Conservation (phyloP, 2,113 vertebrate genomes). For the Origma solitaria region DNA sequence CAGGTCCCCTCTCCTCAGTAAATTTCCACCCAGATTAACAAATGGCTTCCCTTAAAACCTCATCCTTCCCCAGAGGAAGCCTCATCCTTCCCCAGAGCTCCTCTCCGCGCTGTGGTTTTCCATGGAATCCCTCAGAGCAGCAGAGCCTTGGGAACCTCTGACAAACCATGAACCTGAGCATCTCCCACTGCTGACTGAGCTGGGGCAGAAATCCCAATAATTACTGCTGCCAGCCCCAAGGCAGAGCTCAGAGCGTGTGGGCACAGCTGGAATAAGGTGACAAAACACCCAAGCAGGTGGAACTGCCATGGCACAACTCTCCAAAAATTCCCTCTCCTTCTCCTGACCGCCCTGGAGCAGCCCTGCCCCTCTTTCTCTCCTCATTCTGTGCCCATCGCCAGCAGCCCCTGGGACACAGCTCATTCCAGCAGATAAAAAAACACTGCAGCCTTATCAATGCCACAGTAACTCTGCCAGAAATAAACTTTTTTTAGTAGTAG, state of each 20-base stretch:
- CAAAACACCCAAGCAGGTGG: accelerated
- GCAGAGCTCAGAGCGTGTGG: accelerated
- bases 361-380: not conserved
- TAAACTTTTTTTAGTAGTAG: accelerated
- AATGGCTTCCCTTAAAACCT: not conserved
- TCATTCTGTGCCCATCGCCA: accelerated
- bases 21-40: not conserved
- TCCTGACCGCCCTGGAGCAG: not conserved
- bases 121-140: not conserved
- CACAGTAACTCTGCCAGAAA: accelerated
- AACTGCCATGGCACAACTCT: accelerated
- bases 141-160: not conserved
- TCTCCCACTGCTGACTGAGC: not conserved
- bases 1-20: not conserved
- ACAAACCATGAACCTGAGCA: accelerated
- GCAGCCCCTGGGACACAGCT: not conserved
- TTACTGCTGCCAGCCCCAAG: not conserved
- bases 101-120: accelerated
- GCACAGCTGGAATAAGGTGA: accelerated
- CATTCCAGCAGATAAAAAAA: not conserved
- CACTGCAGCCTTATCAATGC: accelerated
- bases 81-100: not conserved
- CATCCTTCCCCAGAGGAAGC: not conserved
- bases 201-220: not conserved
- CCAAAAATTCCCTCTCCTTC: too few species aligned